Percentiles rank a stretch among this genome's conserved stretches.
Evolutionary conservation across 2,888 invertebrate genomes (phyloP).

Genomic region (Spatulosminthurus flaviceps): DNA sequence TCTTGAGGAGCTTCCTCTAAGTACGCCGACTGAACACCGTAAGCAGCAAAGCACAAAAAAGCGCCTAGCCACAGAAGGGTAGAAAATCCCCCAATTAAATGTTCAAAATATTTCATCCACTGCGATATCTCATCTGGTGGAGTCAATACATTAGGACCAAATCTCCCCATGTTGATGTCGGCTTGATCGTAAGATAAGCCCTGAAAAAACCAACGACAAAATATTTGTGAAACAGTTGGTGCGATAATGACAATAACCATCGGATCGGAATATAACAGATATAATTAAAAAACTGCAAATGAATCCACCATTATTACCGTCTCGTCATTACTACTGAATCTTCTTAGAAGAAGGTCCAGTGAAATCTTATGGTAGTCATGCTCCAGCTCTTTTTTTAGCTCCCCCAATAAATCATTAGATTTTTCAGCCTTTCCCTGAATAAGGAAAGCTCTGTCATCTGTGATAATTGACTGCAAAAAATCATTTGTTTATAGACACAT

Average conservation of each 20-base stretch:
- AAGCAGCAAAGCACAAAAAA: conserved; percentile 74
- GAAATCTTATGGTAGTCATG: conserved; percentile 72
- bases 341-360: conserved; percentile 69
- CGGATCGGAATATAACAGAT: too few relatives aligned
- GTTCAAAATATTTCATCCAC: conserved; percentile 59
- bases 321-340: conserved; percentile 68
- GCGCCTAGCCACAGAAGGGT: conserved; percentile 66
- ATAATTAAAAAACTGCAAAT: too few relatives aligned
- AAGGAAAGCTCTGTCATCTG: not conserved
- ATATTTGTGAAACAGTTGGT: too few relatives aligned
- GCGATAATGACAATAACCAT: too few relatives aligned
- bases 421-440: not conserved
- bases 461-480: not conserved
- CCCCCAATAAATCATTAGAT: conserved; percentile 67
- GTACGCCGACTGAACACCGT: not conserved
- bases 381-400: conserved; percentile 71
- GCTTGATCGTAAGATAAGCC: conserved; percentile 56
- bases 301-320: conserved; percentile 65
- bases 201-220: conserved; percentile 35
- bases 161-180: conserved; percentile 51
- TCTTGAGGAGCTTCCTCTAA: conserved; percentile 28
- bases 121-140: conserved; percentile 57
- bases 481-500: not conserved
- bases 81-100: conserved; percentile 61
- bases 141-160: conserved; percentile 59